Base-by-base conservation (phyloP, 53 echinoderm and acorn worm genomes). In the Crossaster papposus region DNA sequence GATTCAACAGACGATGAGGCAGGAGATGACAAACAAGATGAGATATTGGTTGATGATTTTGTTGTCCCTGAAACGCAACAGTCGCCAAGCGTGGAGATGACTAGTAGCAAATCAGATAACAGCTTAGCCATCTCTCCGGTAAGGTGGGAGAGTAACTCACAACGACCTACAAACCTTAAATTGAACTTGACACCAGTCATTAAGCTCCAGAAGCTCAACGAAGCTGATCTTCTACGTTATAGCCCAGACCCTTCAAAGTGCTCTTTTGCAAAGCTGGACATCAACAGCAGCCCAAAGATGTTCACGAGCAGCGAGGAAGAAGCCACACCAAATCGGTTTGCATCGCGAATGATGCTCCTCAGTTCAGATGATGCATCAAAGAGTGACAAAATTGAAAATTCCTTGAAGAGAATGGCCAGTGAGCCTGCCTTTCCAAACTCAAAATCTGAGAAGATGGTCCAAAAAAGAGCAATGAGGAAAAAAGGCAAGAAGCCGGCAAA, bases 161-260 rank as follows among this genome's bases (percentile, higher is more conserved):
- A 71, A 33, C n/a, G n/a, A n/a, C 79, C 88, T 0, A 14, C 53
- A 0, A 77, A 72, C 32, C 53, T 89, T 0, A 89, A 78, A 32
- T 37, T 93, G 32, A 90, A 76, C 15, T 85, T 92, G 17, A 95
- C 99, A 63, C 99, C 99, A 31, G 58, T 96, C 22, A 86, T 99
- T 54, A 96, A 99, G 80, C 80, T 99, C 0, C 90, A 93, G 70
- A 90, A 89, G 34, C 75, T 94, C 34, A 90, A 88, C 28, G 90
- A 85, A 15, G 78, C 78, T 23, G 94, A 92, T 26, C 79, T 95
- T 14, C 51, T 90, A 65, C 82, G 64, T 29, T 80, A 90, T 65
- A 95, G 92, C 73, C 94, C 95, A 3, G 90, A 77, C 33, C 78
- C 85, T 9, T 78, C 78, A 2, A 70, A 78, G 54, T 80, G 73